Percentiles rank a stretch among this genome's conserved stretches.
Evolutionary conservation across 2,113 vertebrate species (phyloP).

Genomic region (Micronisus gabar): DNA sequence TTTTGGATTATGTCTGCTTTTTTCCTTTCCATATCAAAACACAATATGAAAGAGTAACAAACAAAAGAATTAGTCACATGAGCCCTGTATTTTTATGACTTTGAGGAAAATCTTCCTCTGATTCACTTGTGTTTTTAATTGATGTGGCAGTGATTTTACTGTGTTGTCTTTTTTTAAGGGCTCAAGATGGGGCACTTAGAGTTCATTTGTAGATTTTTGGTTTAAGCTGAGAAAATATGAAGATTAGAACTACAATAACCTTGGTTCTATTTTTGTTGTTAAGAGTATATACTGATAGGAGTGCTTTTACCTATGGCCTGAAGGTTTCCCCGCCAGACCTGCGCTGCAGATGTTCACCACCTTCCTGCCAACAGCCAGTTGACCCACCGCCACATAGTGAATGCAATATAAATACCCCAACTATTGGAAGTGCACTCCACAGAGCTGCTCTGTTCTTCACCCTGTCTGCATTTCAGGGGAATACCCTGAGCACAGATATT

Average conservation of each 20-base stretch:
- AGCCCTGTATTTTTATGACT: not conserved
- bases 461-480: not conserved
- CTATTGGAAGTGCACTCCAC: not conserved
- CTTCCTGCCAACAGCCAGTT: not conserved
- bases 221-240: not conserved
- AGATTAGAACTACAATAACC: not conserved
- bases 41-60: not conserved
- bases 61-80: not conserved
- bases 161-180: not conserved
- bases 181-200: not conserved
- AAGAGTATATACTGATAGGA: not conserved
- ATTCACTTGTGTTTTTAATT: not conserved
- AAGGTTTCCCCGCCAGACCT: not conserved
- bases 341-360: not conserved
- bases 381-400: not conserved
- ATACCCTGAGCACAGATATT: fast-evolving
- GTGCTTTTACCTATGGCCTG: not conserved
- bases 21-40: not conserved
- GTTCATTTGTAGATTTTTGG: not conserved
- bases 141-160: not conserved
- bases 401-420: fast-evolving
- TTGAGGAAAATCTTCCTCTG: not conserved
- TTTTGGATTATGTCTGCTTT: not conserved
- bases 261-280: not conserved
- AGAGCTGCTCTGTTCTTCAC: not conserved